Conservation (phyloP, 2,797 vertebrate genomes). For the Rachycentron canadum region DNA sequence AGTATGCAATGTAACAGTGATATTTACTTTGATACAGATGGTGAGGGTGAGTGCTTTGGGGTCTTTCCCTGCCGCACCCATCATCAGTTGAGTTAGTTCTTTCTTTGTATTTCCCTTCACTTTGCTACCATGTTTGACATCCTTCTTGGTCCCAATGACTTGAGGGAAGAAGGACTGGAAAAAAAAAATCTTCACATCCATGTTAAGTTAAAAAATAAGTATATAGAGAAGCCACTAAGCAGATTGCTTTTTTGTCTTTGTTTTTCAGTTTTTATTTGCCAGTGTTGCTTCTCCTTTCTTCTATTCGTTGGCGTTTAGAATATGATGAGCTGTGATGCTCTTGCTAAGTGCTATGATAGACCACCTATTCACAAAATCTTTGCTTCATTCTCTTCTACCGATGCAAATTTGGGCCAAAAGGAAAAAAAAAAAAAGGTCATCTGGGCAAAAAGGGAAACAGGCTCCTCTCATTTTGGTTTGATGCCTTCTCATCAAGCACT, state of each 20-base stretch:
- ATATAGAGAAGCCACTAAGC: conserved; percentile 78
- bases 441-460: conserved; percentile 65
- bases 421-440: conserved; percentile 70
- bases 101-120: conserved; percentile 81
- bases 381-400: conserved; percentile 69
- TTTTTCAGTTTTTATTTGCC: conserved; percentile 74
- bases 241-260: conserved; percentile 80
- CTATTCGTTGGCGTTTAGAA: conserved; percentile 82
- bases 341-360: conserved; percentile 87
- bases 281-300: conserved; percentile 78
- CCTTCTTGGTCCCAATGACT: conserved; percentile 78
- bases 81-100: conserved; percentile 67
- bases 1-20: conserved; percentile 85
- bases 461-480: conserved; percentile 84
- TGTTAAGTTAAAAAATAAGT: conserved; percentile 78
- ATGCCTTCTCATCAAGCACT: conserved; percentile 66
- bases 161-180: conserved; percentile 71
- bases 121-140: conserved; percentile 85
- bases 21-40: conserved; percentile 82
- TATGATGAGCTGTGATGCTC: conserved; percentile 74
- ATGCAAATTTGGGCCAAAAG: conserved; percentile 61
- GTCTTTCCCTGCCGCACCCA: conserved; percentile 58
- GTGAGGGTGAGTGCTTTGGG: conserved; percentile 54
- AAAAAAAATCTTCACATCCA: conserved; percentile 73
- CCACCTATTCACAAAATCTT: conserved; percentile 75